These are phyloP conservation scores for Macroteleia sp. DNA, from an alignment of 2,888 invertebrate species.

Conservation along the genomic window DNA sequence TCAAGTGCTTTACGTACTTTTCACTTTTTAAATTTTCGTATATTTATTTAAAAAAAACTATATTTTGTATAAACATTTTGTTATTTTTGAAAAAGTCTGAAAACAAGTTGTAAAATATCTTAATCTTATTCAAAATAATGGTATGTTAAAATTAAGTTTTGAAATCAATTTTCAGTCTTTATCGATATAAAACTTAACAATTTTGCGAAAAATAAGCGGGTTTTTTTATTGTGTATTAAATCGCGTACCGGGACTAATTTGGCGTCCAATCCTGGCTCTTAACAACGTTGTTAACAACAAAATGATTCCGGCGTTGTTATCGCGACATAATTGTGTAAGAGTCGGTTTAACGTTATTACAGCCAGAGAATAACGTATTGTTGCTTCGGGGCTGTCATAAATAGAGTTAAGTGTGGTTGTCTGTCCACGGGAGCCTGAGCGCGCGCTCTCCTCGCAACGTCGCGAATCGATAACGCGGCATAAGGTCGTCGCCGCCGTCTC, in stretches of 20 bases:
- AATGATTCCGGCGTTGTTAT: constrained; percentile 31
- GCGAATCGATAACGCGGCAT: constrained; percentile 64
- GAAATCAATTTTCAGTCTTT: too few relatives aligned
- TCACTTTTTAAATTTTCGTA: too few relatives aligned
- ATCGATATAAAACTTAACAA: too few relatives aligned
- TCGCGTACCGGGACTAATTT: constrained; percentile 18
- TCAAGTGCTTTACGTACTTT: too few relatives aligned
- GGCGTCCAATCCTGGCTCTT: constrained; percentile 2
- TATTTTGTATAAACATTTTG: too few relatives aligned
- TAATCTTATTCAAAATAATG: too few relatives aligned
- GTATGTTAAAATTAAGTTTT: too few relatives aligned
- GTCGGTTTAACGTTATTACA: constrained; percentile 22
- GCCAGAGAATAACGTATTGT: constrained; percentile 35
- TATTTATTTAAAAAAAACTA: too few relatives aligned
- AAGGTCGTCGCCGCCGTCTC: constrained; percentile 71
- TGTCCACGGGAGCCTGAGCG: constrained; percentile 49
- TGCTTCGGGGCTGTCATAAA: constrained; percentile 50
- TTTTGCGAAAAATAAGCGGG: too few relatives aligned
- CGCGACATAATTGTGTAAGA: constrained; percentile 33
- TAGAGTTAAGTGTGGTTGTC: constrained; percentile 48
- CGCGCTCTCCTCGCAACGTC: constrained; percentile 50
- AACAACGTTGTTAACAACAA: constrained; percentile 30
- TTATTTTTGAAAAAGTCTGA: too few relatives aligned
- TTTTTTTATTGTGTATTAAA: too few relatives aligned
- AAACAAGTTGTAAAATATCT: too few relatives aligned